phyloP scores from a whole-genome alignment of 92 coral and sea anemone species.

The Palythoa caribaeorum region DNA sequence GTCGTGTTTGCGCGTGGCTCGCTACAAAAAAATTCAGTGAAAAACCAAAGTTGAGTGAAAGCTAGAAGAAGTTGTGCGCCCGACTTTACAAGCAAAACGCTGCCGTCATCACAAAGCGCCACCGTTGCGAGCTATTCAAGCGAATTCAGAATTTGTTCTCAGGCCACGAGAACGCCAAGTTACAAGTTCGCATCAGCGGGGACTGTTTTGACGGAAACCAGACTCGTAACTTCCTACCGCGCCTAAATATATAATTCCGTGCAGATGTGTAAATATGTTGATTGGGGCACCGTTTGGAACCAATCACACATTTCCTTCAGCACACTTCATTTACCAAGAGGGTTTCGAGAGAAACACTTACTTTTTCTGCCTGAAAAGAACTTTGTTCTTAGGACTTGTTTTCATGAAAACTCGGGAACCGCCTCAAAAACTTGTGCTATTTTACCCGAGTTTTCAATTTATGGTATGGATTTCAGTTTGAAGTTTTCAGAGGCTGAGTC shows the following conservation, averaged over 20 bases:
- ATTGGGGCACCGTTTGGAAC: constrained; percentile 4
- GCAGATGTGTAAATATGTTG: constrained; percentile 50
- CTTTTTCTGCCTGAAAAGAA: background rate
- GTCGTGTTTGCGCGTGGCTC: background rate
- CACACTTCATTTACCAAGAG: constrained; percentile 14
- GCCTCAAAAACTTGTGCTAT: background rate
- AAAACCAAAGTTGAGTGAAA: background rate
- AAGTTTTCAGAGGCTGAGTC: constrained; percentile 11
- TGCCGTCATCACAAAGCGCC: background rate
- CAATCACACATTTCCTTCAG: constrained; percentile 42
- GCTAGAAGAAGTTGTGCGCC: background rate
- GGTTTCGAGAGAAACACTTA: background rate
- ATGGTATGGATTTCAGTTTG: constrained; percentile 3
- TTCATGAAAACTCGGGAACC: background rate
- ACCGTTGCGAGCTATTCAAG: constrained; percentile 1
- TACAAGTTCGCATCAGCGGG: constrained; percentile 14
- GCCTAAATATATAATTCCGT: constrained; percentile 41
- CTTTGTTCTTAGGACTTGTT: background rate
- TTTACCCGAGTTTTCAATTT: background rate
- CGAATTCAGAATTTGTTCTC: constrained; percentile 16
- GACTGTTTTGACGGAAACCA: constrained; percentile 52
- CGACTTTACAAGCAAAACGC: background rate
- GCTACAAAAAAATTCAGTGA: background rate
- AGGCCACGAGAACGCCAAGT: constrained; percentile 24
- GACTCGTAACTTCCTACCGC: constrained; percentile 42